A percentile compares a stretch with the other conserved stretches of the same genome.
phyloP scores from a whole-genome alignment of 1,140 invertebrate genomes.

The Drosophila sechellia region DNA sequence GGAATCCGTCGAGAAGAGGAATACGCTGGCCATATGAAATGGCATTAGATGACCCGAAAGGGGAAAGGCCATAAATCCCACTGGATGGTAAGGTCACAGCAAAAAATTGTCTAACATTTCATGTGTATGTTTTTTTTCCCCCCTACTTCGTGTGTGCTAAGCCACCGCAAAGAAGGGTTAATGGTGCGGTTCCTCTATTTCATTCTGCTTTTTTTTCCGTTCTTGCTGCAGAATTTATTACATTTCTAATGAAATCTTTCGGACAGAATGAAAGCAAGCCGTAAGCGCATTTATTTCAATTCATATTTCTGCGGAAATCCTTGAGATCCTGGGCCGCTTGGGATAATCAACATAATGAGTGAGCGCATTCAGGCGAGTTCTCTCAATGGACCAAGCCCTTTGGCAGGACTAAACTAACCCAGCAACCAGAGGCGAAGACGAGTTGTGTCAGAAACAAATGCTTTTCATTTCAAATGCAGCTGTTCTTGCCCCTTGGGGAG shows the following conservation, averaged over 20 bases:
- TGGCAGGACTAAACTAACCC: conserved; percentile 36
- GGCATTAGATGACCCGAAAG: conserved; percentile 72
- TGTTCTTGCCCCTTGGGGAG: conserved; percentile 59
- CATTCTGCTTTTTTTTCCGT: conserved; percentile 1
- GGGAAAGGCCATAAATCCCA: conserved; percentile 62
- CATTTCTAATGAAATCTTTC: conserved; percentile 72
- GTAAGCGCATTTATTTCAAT: conserved; percentile 82
- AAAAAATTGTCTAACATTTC: conserved; percentile 51
- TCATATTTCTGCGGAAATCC: conserved; percentile 68
- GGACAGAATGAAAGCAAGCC: conserved; percentile 35
- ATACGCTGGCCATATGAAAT: conserved; percentile 61
- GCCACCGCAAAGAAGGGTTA: conserved; percentile 77
- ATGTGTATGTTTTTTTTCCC: conserved; percentile 20
- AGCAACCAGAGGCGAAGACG: conserved; percentile 59
- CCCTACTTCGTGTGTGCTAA: conserved; percentile 40
- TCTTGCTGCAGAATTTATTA: conserved; percentile 62
- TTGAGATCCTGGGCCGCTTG: conserved; percentile 53
- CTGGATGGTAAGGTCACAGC: conserved; percentile 56
- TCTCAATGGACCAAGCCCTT: conserved; percentile 64
- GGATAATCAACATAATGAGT: conserved; percentile 82
- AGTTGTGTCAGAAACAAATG: conserved; percentile 83
- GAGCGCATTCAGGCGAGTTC: conserved; percentile 72
- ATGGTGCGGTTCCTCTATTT: conserved; percentile 54
- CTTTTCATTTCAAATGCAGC: conserved; percentile 82
- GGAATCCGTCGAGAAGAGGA: conserved; percentile 23